phyloP scores from a whole-genome alignment of 2,113 vertebrate species.

The Indicator maculatus region DNA sequence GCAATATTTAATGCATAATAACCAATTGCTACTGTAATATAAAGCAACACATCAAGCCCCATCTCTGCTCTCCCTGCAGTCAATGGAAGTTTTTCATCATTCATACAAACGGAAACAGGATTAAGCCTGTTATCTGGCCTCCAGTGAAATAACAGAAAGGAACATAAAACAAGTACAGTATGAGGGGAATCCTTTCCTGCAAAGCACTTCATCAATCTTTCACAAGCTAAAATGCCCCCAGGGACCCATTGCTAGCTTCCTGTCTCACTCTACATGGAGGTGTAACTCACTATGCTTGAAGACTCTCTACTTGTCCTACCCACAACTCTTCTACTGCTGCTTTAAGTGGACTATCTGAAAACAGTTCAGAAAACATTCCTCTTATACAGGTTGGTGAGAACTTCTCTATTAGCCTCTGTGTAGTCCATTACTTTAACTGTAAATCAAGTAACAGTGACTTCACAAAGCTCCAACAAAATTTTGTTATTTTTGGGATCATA shows the following conservation, averaged over 20 bases:
- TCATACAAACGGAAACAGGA: constrained; percentile 41
- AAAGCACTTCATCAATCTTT: constrained; percentile 52
- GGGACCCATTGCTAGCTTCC: background rate
- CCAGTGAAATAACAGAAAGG: constrained; percentile 42
- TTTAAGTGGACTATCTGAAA: background rate
- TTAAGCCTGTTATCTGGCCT: constrained; percentile 41
- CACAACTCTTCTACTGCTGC: background rate
- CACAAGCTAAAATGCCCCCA: constrained; percentile 1
- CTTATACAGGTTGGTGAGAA: background rate
- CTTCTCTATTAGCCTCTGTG: background rate
- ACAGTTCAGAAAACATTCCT: background rate
- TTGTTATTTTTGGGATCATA: background rate
- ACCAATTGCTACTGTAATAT: background rate
- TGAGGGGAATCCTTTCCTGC: constrained; percentile 21
- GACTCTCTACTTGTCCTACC: background rate
- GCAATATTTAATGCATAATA: background rate
- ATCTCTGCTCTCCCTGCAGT: constrained; percentile 8
- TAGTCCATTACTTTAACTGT: background rate
- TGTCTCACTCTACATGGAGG: constrained; percentile 3
- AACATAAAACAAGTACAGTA: constrained; percentile 23
- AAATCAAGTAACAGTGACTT: background rate
- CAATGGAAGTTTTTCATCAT: constrained; percentile 32
- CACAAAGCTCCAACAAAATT: background rate
- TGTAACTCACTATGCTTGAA: background rate
- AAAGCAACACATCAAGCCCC: background rate